Conservation (phyloP, 2,888 invertebrate species). For the Drosophila longiperda region DNA sequence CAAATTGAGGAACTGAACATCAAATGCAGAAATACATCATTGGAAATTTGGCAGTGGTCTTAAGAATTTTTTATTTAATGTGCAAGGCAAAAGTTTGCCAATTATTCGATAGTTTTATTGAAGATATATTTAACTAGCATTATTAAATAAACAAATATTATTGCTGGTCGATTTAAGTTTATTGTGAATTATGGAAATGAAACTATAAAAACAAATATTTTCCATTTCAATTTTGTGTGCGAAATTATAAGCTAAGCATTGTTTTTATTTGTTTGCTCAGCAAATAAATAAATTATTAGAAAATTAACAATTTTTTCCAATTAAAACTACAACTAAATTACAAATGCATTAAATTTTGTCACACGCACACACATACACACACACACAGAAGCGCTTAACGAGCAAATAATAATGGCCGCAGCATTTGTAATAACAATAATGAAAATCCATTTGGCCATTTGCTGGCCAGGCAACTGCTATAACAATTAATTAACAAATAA, state of each 20-base stretch:
- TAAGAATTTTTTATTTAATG: neutral
- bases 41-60: neutral
- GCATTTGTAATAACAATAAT: slow-evolving; percentile 80
- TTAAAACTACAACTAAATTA: slow-evolving; percentile 81
- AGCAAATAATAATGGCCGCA: slow-evolving; percentile 76
- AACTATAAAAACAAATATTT: neutral
- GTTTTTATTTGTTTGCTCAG: slow-evolving; percentile 7
- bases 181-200: neutral
- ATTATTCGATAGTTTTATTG: neutral
- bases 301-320: slow-evolving; percentile 75
- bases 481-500: slow-evolving; percentile 84
- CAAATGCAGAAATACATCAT: neutral
- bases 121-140: neutral
- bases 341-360: slow-evolving; percentile 77
- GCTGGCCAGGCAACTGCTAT: slow-evolving; percentile 65
- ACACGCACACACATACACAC: slow-evolving; percentile 12
- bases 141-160: neutral
- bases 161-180: neutral
- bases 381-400: slow-evolving; percentile 44
- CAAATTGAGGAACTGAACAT: neutral
- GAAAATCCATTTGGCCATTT: slow-evolving; percentile 76
- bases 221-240: neutral
- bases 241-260: slow-evolving; percentile 3
- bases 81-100: neutral
- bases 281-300: slow-evolving; percentile 74